Conservation (phyloP, 2,113 vertebrate genomes). For the Caloenas nicobarica region DNA sequence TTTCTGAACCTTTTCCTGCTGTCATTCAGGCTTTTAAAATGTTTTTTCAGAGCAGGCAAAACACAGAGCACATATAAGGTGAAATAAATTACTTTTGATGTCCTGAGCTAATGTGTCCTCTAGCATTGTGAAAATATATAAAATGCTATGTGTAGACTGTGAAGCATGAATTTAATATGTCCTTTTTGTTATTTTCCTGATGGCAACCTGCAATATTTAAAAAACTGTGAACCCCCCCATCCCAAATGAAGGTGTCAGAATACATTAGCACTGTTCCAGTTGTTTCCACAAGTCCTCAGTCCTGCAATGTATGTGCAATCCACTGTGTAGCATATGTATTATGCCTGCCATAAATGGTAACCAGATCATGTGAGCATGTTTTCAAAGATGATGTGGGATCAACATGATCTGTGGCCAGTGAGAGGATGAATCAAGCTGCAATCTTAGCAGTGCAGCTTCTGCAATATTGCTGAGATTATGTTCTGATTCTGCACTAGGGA, state of each 20-base stretch:
- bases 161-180: constrained; percentile 21
- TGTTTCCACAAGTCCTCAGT: background rate
- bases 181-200: constrained; percentile 22
- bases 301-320: background rate
- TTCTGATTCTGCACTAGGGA: background rate
- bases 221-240: background rate
- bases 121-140: background rate
- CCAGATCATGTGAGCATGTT: background rate
- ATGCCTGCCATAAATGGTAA: background rate
- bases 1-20: background rate
- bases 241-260: background rate
- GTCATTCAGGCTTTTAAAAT: background rate
- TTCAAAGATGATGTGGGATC: background rate
- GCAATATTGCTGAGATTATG: background rate
- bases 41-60: background rate
- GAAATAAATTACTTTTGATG: constrained; percentile 30
- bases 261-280: background rate
- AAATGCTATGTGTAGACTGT: background rate
- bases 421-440: background rate
- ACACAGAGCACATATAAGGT: background rate
- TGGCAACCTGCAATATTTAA: background rate
- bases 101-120: background rate
- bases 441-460: background rate
- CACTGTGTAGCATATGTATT: background rate
- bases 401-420: background rate